Evolutionary conservation across 1,140 invertebrate genomes (phyloP).

Genomic region (Trinorchestia longiramus): DNA sequence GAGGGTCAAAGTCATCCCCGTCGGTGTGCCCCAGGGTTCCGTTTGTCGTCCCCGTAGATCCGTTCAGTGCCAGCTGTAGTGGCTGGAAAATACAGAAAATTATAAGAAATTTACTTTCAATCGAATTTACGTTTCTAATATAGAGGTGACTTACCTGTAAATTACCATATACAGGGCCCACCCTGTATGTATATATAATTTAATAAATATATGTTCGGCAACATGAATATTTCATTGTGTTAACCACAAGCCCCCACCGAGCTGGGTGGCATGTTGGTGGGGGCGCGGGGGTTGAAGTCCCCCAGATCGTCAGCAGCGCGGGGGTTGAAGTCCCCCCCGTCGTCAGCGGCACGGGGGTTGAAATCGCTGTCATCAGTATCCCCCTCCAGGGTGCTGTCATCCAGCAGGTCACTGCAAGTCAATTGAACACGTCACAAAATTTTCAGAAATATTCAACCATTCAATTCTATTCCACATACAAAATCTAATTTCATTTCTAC

Average conservation of each 20-base stretch:
- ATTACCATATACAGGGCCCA: no score
- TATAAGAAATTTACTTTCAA: no score
- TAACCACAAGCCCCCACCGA: background rate
- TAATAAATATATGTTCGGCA: no score
- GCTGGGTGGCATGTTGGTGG: background rate
- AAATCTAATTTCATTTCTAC: no score
- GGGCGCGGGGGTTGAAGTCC: conserved; percentile 21
- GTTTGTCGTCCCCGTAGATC: background rate
- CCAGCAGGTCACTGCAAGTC: conserved; percentile 1
- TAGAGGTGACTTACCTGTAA: no score
- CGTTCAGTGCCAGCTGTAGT: background rate
- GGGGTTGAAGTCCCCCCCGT: conserved; percentile 77
- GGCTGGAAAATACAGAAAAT: background rate
- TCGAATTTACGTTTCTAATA: no score
- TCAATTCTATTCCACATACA: no score
- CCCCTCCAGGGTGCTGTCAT: conserved; percentile 7
- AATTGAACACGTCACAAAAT: no score
- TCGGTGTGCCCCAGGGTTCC: background rate
- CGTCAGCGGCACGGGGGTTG: conserved; percentile 68
- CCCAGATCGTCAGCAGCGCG: conserved; percentile 51
- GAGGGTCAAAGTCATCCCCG: conserved; percentile 55
- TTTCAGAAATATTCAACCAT: no score
- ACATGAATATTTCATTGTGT: no score
- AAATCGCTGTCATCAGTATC: conserved; percentile 62
- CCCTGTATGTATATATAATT: no score